Percentiles rank a stretch among this genome's conserved stretches.
These are phyloP conservation scores for Syngnathus rostellatus DNA, from an alignment of 2,797 vertebrate species.

Conservation along the genomic window DNA sequence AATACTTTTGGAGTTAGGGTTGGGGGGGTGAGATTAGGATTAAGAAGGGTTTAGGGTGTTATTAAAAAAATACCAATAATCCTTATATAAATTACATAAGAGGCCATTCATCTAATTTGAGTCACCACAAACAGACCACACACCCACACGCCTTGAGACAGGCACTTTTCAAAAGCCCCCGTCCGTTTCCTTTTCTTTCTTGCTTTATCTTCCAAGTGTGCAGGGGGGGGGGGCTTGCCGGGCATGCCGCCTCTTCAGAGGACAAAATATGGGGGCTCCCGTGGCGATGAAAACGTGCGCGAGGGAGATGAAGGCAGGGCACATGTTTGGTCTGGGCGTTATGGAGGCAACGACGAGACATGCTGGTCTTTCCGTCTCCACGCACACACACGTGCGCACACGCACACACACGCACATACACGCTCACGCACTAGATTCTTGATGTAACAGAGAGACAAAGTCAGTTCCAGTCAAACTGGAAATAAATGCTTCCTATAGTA, in stretches of 20 bases:
- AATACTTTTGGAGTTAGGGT: too few species aligned
- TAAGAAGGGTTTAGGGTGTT: too few species aligned
- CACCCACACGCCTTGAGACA: conserved; percentile 13
- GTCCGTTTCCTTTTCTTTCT: conserved; percentile 15
- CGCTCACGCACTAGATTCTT: conserved; percentile 35
- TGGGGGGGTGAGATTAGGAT: too few species aligned
- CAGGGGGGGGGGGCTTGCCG: conserved; percentile 26
- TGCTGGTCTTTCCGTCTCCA: conserved; percentile 33
- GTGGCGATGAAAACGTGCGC: conserved; percentile 9
- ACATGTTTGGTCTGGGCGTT: conserved; percentile 55
- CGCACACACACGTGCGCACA: conserved; percentile 12
- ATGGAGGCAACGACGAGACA: conserved; percentile 52
- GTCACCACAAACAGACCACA: conserved; percentile 2
- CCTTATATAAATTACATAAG: conserved; percentile 2
- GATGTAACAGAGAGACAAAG: conserved; percentile 35
- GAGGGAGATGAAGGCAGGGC: conserved; percentile 22
- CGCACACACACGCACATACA: conserved; percentile 12
- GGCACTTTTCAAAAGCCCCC: conserved; percentile 26
- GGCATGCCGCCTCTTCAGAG: conserved; percentile 43
- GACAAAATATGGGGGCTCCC: conserved; percentile 35
- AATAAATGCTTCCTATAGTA: not conserved
- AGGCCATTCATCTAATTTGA: conserved; percentile 9
- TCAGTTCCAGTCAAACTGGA: not conserved
- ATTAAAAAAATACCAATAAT: too few species aligned
- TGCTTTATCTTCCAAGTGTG: conserved; percentile 34